Evolutionary conservation across 2,888 invertebrate species (phyloP).

Genomic region (Tenthredo distinguenda): DNA sequence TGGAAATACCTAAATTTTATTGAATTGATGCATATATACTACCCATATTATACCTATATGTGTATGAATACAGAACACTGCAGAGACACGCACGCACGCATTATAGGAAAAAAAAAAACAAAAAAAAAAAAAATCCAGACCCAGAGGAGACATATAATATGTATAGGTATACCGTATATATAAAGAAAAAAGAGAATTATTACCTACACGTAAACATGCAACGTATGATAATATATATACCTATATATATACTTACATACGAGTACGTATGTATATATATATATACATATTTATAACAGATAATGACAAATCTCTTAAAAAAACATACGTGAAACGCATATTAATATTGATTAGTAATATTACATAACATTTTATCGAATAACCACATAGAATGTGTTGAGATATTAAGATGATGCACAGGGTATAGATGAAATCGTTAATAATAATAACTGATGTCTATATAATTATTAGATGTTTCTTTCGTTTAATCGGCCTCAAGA

Average conservation of each 20-base stretch:
- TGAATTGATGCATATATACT: conserved; percentile 13
- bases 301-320: conserved; percentile 47
- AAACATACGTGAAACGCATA: conserved; percentile 42
- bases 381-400: conserved; percentile 76
- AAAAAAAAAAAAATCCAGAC: background rate
- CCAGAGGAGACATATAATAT: background rate
- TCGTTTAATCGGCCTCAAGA: conserved; percentile 61
- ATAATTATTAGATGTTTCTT: conserved; percentile 59
- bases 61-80: background rate
- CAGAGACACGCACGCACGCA: background rate
- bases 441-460: conserved; percentile 77
- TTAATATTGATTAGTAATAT: conserved; percentile 60
- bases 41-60: background rate
- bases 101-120: background rate
- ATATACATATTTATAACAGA: background rate
- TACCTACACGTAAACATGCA: background rate
- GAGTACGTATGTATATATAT: conserved; percentile 5
- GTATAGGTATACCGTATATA: conserved; percentile 1
- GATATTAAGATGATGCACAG: conserved; percentile 77
- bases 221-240: conserved; percentile 57
- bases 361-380: conserved; percentile 68
- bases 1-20: conserved; percentile 10
- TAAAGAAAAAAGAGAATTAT: background rate
- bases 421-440: conserved; percentile 78
- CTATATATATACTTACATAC: background rate